Evolutionary conservation across 2,113 vertebrate species (phyloP), one percentile per base, ranked within the genome.

Genomic region (Sylvietta virens): DNA sequence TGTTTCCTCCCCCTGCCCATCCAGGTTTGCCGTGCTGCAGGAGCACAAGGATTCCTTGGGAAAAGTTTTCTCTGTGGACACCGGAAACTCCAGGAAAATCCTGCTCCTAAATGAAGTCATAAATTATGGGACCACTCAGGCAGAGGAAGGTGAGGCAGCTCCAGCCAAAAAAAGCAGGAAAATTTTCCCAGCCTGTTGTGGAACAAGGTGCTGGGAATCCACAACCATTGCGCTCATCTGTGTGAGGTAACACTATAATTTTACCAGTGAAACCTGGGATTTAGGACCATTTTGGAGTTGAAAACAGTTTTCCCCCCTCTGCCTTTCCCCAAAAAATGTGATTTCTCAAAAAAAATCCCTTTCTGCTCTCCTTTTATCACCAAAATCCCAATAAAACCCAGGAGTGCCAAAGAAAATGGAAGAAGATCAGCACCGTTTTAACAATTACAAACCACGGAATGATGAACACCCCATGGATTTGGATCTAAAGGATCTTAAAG

Each of bases 161-260:
- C 28, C 40, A 65, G 12, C 7, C 44, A 39, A 33, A 85, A 65
- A 51, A 28, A 48, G 48, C 39, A 47, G 39, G 40, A 51, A 61
- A 65, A 22, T 39, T 37, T 56, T 22, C 42, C 2, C 1, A 77
- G 35, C 15, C 30, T 54, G 5, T 22, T 33, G 23, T 2, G n/a
- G 65, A 33, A 62, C 17, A 33, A 69, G 15, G 11, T 24, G 14
- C 0, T 70, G 73, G 77, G n/a, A 35, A 70, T 27, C 58, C 39
- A 26, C 5, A 45, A 31, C 6, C 4, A 2, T 65, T 83, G 51
- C 28, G 28, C 19, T 66, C 33, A 39, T 31, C 40, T 13, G 8
- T 6, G 22, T 0, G 0, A 61, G 22, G 33, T 2, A n/a, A 71
- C 30, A 58, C 4, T 27, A 37, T 23, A 33, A n/a, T 69, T 81